Evolutionary conservation across 2,888 invertebrate genomes (phyloP), one percentile per base, ranked within the genome.

Genomic region (Uloborus plumipes): DNA sequence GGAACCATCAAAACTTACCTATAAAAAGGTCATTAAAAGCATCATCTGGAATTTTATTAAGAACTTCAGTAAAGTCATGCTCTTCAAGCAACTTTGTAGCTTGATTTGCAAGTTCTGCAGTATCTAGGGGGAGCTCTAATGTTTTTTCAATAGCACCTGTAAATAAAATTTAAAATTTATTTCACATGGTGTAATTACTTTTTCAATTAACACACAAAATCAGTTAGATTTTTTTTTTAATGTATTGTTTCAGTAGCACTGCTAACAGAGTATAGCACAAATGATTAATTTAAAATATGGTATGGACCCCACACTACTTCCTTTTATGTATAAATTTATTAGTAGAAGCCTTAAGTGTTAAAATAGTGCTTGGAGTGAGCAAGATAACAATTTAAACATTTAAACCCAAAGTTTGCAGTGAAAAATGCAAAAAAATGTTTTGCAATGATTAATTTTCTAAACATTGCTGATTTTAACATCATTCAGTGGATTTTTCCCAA

Each of bases 21-120:
- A 93, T 92, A 89, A 94, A 94, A 73, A 95, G 91, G 88, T 95
- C 95, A 89, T 93, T 94, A 89, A 95, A 94, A 88, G 94, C 94
- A 88, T 94, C 94, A 84, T 94, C 93, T 85, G 94, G 94, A 87
- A 94, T 91, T 87, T 93, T 93, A 89, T 93, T 94, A 83, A 94
- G 91, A 84, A 94, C 94, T 87, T 93, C 94, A 84, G 93, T 93
- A 87, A 95, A 92, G 88, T 94, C 94, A 83, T 89, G 89, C 71
- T 90, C 90, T 87, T 94, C 93, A 85, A 94, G 89, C 66, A 94
- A 91, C 88, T 90, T 91, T 85, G 90, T 91, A 74, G 92, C 92
- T 90, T 93, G 93, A 86, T 92, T 92, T 73, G 92, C 93, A 84
- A 93, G 91, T 87, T 93, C 93, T n/a, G 89, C 88, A 16, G 91